Percentiles rank a stretch among this genome's conserved stretches.
Evolutionary conservation across 2,888 invertebrate species (phyloP).

Genomic region (Macroteleia sp.): DNA sequence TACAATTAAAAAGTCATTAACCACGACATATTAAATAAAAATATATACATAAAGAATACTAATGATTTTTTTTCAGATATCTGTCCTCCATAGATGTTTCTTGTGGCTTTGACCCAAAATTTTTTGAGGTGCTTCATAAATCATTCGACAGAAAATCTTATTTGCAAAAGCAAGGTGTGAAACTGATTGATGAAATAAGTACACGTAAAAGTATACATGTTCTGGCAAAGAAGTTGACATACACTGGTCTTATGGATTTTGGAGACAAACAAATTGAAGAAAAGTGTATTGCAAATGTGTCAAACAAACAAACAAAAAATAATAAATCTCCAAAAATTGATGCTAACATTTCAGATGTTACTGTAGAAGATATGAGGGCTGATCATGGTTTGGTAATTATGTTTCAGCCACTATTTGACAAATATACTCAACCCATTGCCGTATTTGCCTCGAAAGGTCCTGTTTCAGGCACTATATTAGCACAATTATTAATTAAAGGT

Average conservation of each 20-base stretch:
- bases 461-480: not conserved
- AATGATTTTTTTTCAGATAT: not conserved
- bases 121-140: not conserved
- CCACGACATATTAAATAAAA: too few relatives aligned
- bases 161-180: not conserved
- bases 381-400: too few relatives aligned
- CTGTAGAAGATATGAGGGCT: too few relatives aligned
- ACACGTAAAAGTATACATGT: not conserved
- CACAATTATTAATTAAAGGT: conserved; percentile 43
- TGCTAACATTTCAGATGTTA: too few relatives aligned
- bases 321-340: not conserved
- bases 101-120: not conserved
- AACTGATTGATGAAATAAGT: not conserved
- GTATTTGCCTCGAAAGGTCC: conserved; percentile 16
- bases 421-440: conserved; percentile 2
- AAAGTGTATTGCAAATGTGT: not conserved
- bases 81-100: not conserved
- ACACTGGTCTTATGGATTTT: not conserved
- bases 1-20: too few relatives aligned
- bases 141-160: not conserved
- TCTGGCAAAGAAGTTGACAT: not conserved
- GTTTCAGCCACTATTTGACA: not conserved
- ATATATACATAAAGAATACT: too few relatives aligned
- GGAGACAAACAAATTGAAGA: not conserved
- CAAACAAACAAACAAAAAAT: not conserved